Conservation (phyloP, 1,140 invertebrate species). For the Lepidurus couesii region DNA sequence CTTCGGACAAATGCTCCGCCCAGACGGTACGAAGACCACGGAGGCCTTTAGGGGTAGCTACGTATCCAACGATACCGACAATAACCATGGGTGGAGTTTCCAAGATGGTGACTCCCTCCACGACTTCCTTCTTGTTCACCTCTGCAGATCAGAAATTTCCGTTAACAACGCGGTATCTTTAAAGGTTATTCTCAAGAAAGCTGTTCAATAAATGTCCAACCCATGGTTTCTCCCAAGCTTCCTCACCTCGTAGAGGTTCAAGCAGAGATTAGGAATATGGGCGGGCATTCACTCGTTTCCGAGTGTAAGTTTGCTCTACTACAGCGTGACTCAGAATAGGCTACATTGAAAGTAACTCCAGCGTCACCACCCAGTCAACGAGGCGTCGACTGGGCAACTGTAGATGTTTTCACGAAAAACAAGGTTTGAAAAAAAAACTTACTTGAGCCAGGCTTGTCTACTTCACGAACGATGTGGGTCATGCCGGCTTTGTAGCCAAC, state of each 20-base stretch:
- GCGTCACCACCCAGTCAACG: constrained; percentile 26
- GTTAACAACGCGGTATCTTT: constrained; percentile 36
- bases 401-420: neutral
- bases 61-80: constrained; percentile 97
- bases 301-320: constrained; percentile 24
- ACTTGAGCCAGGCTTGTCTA: constrained; percentile 98
- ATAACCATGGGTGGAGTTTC: constrained; percentile 98
- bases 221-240: constrained; percentile 31
- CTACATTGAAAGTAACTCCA: constrained; percentile 27
- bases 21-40: constrained; percentile 91
- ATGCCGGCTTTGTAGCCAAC: constrained; percentile 99
- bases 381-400: constrained; percentile 25
- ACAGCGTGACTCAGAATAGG: constrained; percentile 31
- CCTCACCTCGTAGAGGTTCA: neutral
- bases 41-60: constrained; percentile 95
- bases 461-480: constrained; percentile 98
- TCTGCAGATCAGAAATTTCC: constrained; percentile 56
- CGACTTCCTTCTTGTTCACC: constrained; percentile 99
- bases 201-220: constrained; percentile 44
- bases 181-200: constrained; percentile 39
- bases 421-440: constrained; percentile 49
- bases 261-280: constrained; percentile 30
- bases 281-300: constrained; percentile 6
- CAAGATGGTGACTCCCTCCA: constrained; percentile 96
- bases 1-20: constrained; percentile 98